Percentiles rank a stretch among this genome's conserved stretches.
phyloP scores from a whole-genome alignment of 2,797 vertebrate genomes.

The Amblyopsis hoosieri region DNA sequence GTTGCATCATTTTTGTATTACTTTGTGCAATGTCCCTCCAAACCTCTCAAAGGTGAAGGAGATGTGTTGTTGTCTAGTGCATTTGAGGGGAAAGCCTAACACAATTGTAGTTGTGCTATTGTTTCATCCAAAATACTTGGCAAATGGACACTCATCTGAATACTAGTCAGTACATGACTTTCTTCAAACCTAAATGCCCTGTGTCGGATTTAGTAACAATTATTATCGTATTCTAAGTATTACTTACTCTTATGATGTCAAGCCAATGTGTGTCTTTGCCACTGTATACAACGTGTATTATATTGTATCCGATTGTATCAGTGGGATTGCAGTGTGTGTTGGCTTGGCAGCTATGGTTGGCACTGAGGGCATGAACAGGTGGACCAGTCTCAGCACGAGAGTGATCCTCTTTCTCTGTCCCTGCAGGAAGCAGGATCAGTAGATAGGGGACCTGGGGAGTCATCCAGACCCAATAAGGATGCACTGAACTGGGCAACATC shows the following conservation, averaged over 20 bases:
- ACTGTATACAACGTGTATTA: background rate
- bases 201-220: constrained; percentile 1
- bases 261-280: constrained; percentile 7
- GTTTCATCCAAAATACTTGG: constrained; percentile 1
- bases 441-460: constrained; percentile 70
- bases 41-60: background rate
- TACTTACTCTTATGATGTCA: constrained; percentile 8
- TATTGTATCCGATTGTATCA: constrained; percentile 2
- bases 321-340: constrained; percentile 43
- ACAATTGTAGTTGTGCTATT: too few species aligned
- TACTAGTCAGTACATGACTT: background rate
- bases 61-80: background rate
- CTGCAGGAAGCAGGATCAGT: constrained; percentile 73
- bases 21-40: constrained; percentile 24
- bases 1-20: constrained; percentile 74
- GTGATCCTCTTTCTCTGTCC: constrained; percentile 73
- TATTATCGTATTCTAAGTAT: background rate
- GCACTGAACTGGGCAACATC: constrained; percentile 73
- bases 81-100: too few species aligned
- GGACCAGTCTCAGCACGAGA: constrained; percentile 61
- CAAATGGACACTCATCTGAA: background rate
- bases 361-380: constrained; percentile 69
- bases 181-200: background rate
- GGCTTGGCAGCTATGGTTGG: constrained; percentile 19
- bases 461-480: constrained; percentile 63